Conservation (phyloP, 2,113 vertebrate genomes). For the Lucifuga dentata region DNA sequence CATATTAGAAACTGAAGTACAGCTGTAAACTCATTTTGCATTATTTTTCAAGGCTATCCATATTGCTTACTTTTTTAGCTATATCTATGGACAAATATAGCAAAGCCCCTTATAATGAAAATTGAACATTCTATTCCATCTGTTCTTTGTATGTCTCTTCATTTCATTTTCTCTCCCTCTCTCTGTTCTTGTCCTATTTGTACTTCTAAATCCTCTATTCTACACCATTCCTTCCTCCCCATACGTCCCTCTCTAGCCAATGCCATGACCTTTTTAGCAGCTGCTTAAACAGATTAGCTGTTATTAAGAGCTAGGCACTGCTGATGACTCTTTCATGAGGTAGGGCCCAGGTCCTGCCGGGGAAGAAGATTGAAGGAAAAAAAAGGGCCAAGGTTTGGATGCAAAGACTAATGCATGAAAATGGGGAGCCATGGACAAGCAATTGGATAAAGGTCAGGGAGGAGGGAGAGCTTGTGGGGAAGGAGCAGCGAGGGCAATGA, state of each 20-base stretch:
- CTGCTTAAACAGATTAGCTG: constrained; percentile 84
- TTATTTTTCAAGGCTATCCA: not conserved
- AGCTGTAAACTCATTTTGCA: constrained; percentile 27
- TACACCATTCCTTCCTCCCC: constrained; percentile 47
- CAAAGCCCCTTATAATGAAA: not conserved
- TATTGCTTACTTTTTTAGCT: constrained; percentile 8
- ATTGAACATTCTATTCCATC: constrained; percentile 4
- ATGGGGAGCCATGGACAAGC: not conserved
- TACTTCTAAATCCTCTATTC: constrained; percentile 61
- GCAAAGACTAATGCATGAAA: constrained; percentile 7
- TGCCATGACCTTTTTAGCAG: constrained; percentile 81
- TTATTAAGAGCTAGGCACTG: constrained; percentile 80
- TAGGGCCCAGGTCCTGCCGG: constrained; percentile 50
- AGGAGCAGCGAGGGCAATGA: not conserved
- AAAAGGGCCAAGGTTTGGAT: constrained; percentile 23
- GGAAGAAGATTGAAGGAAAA: constrained; percentile 35
- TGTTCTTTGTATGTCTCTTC: not conserved
- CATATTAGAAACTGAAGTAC: too few species aligned
- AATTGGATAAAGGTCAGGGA: constrained; percentile 22
- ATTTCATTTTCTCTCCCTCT: not conserved
- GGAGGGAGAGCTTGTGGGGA: not conserved
- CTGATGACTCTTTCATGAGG: constrained; percentile 82
- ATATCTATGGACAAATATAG: constrained; percentile 35
- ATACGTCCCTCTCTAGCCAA: constrained; percentile 55
- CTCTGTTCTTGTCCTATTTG: constrained; percentile 19